Evolutionary conservation across 2,888 invertebrate genomes (phyloP).

Genomic region (Trichopria drosophilae): DNA sequence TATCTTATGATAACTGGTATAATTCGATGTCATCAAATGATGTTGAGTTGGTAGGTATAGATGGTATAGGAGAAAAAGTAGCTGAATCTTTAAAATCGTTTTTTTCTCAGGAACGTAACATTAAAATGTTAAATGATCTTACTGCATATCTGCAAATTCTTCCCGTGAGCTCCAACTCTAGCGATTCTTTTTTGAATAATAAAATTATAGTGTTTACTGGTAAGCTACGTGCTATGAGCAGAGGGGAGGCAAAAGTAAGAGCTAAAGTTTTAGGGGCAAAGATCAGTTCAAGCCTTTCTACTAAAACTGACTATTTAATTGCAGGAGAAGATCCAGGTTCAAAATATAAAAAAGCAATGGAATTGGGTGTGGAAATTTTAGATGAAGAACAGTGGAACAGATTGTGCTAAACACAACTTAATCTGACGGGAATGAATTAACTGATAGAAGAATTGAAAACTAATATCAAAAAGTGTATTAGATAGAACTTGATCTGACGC

Average conservation of each 20-base stretch:
- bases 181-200: constrained; percentile 18
- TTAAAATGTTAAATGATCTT: constrained; percentile 21
- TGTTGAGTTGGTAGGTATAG: constrained; percentile 13
- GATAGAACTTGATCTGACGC: too few relatives aligned
- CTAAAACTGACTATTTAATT: constrained; percentile 21
- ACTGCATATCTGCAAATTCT: constrained; percentile 20
- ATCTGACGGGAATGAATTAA: too few relatives aligned
- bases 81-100: constrained; percentile 17
- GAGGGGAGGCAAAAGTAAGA: constrained; percentile 20
- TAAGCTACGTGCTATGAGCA: constrained; percentile 13
- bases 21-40: constrained; percentile 19
- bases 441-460: too few relatives aligned
- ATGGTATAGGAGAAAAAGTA: constrained; percentile 19
- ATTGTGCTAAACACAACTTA: too few relatives aligned
- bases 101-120: constrained; percentile 21
- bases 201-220: constrained; percentile 25
- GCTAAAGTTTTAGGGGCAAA: constrained; percentile 19
- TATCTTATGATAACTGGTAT: constrained; percentile 15
- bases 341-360: constrained; percentile 19
- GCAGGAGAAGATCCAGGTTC: constrained; percentile 21
- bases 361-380: constrained; percentile 23
- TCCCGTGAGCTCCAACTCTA: constrained; percentile 23
- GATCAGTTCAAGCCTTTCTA: constrained; percentile 11
- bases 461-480: too few relatives aligned
- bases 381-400: constrained; percentile 23